Evolutionary conservation across 2,113 vertebrate genomes (phyloP), one percentile per base, ranked within the genome.

Genomic region (Azemiops feae): DNA sequence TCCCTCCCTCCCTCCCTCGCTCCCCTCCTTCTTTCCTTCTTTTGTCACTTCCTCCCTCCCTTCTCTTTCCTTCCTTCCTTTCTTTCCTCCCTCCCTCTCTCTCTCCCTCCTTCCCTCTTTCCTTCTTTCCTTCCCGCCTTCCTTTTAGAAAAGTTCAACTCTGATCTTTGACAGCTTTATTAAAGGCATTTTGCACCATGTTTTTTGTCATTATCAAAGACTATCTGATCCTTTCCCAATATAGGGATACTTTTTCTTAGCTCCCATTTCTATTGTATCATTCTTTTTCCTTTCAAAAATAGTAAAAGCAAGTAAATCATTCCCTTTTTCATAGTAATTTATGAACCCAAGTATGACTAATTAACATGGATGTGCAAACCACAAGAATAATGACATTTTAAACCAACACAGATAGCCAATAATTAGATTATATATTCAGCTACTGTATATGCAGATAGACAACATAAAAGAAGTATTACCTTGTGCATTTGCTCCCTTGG

Each of bases 171-270:
- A 47, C 55, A 45, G 25, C 92, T 93, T 1, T 0, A 43, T n/a
- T 92, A 88, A 93, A n/a, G 53, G 2, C 69, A 69, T 93, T 93
- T 93, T 86, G 52, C n/a, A 86, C 23, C 58, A 5, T 93, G 45
- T 81, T 23, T 54, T 90, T 93, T 64, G 74, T 90, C 14, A 86
- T 90, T 93, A 90, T 90, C 53, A 90, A 86, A 86, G 57, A 93
- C 74, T 57, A 91, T 1, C 14, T 30, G 0, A 3, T 74, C 88
- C 58, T 25, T 22, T 7, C 9, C 86, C 57, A 58, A 47, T 1
- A 22, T 43, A 89, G 10, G 43, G 45, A 23, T 87, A 89, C 85
- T 43, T 92, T 69, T 60, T 69, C 81, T 64, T 91, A 92, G 64
- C 14, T 92, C 87, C 81, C 43, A 27, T 14, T 52, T 55, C 1